Evolutionary conservation across 2,888 invertebrate species (phyloP).

Genomic region (Microplitis manilae): DNA sequence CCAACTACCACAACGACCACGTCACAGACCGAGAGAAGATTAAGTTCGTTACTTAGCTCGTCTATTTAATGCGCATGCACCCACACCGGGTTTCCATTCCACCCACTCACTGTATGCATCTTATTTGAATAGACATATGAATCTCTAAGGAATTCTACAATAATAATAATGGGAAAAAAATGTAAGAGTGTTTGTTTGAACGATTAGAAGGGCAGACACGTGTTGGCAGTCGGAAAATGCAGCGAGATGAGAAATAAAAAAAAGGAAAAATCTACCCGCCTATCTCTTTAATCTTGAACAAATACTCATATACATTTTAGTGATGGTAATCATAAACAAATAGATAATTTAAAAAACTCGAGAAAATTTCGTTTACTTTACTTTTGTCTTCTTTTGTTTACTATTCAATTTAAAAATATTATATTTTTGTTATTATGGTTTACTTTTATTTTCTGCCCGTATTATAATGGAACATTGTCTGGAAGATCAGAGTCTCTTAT

Average conservation of each 20-base stretch:
- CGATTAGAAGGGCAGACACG: conserved; percentile 49
- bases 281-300: conserved; percentile 51
- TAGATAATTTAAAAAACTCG: conserved; percentile 49
- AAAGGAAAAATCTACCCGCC: conserved; percentile 9
- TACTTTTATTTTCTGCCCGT: not conserved
- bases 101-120: conserved; percentile 16
- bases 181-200: conserved; percentile 48
- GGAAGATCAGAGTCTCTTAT: too few species aligned
- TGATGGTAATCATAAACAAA: conserved; percentile 53
- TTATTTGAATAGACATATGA: conserved; percentile 36
- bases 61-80: conserved; percentile 36
- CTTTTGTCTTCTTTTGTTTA: not conserved
- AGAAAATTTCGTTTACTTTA: not conserved
- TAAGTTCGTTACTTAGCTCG: conserved; percentile 44
- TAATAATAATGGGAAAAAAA: conserved; percentile 14
- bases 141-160: too few species aligned
- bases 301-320: conserved; percentile 53
- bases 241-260: conserved; percentile 18
- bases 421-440: not conserved
- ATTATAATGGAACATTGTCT: not conserved
- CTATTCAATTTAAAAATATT: not conserved
- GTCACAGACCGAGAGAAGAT: conserved; percentile 34
- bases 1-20: conserved; percentile 25
- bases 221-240: conserved; percentile 24
- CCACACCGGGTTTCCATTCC: not conserved